A percentile compares a stretch with the other conserved stretches of the same genome.
Evolutionary conservation across 2,888 invertebrate species (phyloP).

Genomic region (Amiota communis): DNA sequence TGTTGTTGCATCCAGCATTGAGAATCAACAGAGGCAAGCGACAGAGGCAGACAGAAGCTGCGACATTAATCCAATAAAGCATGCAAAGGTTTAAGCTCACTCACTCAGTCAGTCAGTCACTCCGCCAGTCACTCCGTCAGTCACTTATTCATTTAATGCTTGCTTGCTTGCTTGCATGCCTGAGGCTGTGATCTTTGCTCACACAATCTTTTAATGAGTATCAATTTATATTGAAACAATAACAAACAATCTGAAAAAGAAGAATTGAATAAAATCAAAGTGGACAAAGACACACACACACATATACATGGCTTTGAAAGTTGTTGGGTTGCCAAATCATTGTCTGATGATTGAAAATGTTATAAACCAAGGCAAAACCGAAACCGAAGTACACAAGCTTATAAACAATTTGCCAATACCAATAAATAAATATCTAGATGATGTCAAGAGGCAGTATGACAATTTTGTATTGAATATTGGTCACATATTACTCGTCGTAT

Average conservation of each 20-base stretch:
- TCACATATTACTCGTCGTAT: no score
- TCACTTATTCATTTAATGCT: constrained; percentile 19
- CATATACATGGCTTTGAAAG: no score
- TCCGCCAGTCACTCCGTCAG: not conserved
- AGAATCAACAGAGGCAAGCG: constrained; percentile 27
- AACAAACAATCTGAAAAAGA: constrained; percentile 23
- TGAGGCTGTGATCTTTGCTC: not conserved
- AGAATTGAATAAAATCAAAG: no score
- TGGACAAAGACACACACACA: no score
- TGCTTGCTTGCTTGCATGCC: no score
- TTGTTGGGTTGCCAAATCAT: no score
- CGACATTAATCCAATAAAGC: constrained; percentile 57
- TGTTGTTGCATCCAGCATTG: constrained; percentile 16
- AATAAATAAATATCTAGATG: no score
- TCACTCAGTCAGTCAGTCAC: not conserved
- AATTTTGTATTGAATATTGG: no score
- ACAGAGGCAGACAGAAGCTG: constrained; percentile 51
- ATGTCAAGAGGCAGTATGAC: no score
- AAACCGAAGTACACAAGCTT: no score
- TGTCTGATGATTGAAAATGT: no score
- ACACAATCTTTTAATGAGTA: constrained; percentile 48
- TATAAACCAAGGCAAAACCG: no score
- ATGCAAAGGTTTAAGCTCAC: constrained; percentile 40
- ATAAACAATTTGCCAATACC: constrained; percentile 15
- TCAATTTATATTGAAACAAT: constrained; percentile 55